These are phyloP conservation scores for Mamestra configurata DNA, from an alignment of 1,140 invertebrate species.

Conservation along the genomic window DNA sequence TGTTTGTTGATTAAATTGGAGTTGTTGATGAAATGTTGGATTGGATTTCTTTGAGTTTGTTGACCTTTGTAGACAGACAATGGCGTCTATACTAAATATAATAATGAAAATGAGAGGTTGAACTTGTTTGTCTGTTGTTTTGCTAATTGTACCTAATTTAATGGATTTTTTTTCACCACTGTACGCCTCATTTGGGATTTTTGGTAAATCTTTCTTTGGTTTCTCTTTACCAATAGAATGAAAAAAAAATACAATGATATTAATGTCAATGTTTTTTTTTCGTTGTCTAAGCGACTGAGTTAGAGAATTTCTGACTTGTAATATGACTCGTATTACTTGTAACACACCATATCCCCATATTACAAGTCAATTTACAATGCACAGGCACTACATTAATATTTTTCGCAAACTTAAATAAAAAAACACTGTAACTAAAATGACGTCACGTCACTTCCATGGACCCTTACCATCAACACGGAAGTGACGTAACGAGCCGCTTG, in stretches of 20 bases:
- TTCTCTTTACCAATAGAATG: too few species aligned
- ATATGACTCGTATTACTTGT: too few species aligned
- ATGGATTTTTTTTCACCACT: neutral
- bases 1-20: constrained; percentile 33
- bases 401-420: too few species aligned
- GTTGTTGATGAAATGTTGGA: constrained; percentile 15
- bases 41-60: constrained; percentile 23
- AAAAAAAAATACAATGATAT: too few species aligned
- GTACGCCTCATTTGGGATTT: neutral
- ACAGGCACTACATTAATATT: too few species aligned
- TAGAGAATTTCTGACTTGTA: too few species aligned
- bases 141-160: neutral
- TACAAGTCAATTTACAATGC: too few species aligned
- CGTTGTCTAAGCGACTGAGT: too few species aligned
- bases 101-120: neutral
- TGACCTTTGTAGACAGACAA: constrained; percentile 1
- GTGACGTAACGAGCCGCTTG: constrained; percentile 42
- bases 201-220: neutral
- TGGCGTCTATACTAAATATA: neutral
- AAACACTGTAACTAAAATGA: constrained; percentile 29
- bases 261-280: too few species aligned
- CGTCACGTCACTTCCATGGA: constrained; percentile 35
- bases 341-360: too few species aligned
- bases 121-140: neutral
- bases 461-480: constrained; percentile 18